Base-by-base conservation (phyloP, 30 jellyfish, hydroid and myxozoan species). In the Aurelia coerulea region DNA sequence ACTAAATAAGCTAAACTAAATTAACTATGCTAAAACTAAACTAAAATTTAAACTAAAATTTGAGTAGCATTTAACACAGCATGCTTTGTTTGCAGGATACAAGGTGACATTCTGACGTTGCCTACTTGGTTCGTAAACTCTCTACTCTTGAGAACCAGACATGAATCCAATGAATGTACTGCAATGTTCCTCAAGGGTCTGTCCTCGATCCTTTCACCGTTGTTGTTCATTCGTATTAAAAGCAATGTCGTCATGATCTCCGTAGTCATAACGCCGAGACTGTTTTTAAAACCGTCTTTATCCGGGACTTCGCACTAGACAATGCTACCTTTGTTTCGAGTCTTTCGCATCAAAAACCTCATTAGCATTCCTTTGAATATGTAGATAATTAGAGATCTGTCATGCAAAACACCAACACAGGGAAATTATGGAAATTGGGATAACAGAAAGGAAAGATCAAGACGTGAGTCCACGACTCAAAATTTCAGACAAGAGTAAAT, bases 371-470 rank as follows among this genome's bases (percentile, higher is more conserved):
- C 81, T 64, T 80, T 80, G 90, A 80, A 66, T 42, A 14, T 66
- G 17, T 56, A 49, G 81, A 80, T 80, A 80, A 80, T 80, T 80
- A 66, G 81, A 35, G 56, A 53, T 80, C 81, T 68, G 46, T 68
- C 90, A 80, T 46, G 81, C 90, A 80, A 66, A 66, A 80, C 90
- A 62, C 90, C 69, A 80, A 65, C 86, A 76, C 58, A n/a, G 86
- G 19, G 75, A 54, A 76, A 76, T 76, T 76, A 76, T 76, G 75
- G 86, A 76, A 76, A 76, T 58, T 52, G 86, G 65, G 86, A 52
- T 76, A 58, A 76, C 86, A 52, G 86, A 54, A 76, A 53, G 74
- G 86, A 76, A 52, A 54, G 86, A 76, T 29, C 63, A 52, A 62
- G 86, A 76, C 86, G 86, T 65, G 72, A 52, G 58, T 58, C 65